These are phyloP conservation scores for Pseudococcus longispinus DNA, from an alignment of 2,888 invertebrate genomes.

Conservation along the genomic window DNA sequence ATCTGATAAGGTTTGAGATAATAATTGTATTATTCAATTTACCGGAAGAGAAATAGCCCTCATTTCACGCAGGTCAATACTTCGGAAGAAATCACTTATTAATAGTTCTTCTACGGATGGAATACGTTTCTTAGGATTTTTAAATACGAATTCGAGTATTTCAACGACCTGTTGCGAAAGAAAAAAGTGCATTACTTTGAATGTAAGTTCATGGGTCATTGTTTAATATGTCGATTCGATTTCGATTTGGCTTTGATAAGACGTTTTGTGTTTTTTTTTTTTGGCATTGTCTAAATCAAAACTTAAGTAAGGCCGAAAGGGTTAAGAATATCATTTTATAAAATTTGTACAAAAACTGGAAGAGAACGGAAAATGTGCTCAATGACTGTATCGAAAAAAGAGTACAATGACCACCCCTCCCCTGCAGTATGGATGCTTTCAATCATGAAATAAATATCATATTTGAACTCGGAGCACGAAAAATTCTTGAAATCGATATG, in stretches of 20 bases:
- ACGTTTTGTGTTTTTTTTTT: not conserved
- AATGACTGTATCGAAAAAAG: too few species aligned
- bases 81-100: constrained; percentile 83
- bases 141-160: constrained; percentile 79
- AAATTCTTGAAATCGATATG: too few species aligned
- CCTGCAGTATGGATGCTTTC: too few species aligned
- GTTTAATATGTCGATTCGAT: not conserved
- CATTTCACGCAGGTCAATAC: constrained; percentile 87
- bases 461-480: too few species aligned
- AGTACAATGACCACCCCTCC: too few species aligned
- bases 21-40: constrained; percentile 57
- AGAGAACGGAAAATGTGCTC: too few species aligned
- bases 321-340: too few species aligned
- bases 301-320: not conserved
- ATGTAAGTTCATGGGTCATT: not conserved
- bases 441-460: too few species aligned
- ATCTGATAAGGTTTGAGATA: not conserved
- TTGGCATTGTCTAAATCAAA: not conserved
- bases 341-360: too few species aligned
- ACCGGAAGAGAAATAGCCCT: constrained; percentile 81
- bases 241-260: not conserved
- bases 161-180: constrained; percentile 72
- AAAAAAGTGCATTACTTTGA: not conserved
- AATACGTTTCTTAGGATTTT: constrained; percentile 71
- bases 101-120: constrained; percentile 82